These are phyloP conservation scores for Matsumurasca onukii DNA, from an alignment of 1,140 invertebrate genomes.

Conservation along the genomic window DNA sequence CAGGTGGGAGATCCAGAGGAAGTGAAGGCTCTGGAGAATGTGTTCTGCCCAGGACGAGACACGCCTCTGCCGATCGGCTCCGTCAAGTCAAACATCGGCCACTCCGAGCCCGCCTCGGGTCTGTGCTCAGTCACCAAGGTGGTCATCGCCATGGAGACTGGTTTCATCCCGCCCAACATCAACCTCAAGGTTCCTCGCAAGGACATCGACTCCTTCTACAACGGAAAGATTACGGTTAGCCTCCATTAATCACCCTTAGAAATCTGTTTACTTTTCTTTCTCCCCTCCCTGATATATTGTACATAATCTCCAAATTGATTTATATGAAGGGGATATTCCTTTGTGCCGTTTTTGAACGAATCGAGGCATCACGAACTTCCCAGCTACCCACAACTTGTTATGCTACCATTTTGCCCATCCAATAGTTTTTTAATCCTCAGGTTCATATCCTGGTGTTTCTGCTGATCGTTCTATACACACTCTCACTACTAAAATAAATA, in stretches of 20 bases:
- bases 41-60: constrained; percentile 69
- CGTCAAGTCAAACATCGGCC: constrained; percentile 92
- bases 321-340: too few relatives aligned
- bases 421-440: too few relatives aligned
- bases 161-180: constrained; percentile 69
- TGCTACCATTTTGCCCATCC: too few relatives aligned
- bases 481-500: too few relatives aligned
- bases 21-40: constrained; percentile 76
- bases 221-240: constrained; percentile 58
- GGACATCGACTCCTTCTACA: constrained; percentile 63
- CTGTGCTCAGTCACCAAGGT: constrained; percentile 79
- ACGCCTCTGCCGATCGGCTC: constrained; percentile 82
- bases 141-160: constrained; percentile 68
- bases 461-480: too few relatives aligned
- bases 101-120: constrained; percentile 88
- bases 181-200: constrained; percentile 67
- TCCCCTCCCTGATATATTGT: too few relatives aligned
- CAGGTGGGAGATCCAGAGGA: constrained; percentile 86
- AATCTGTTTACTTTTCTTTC: constrained; percentile 42
- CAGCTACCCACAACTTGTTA: too few relatives aligned
- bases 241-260: too few relatives aligned
- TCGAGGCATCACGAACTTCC: too few relatives aligned
- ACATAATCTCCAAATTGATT: too few relatives aligned
- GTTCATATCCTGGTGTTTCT: too few relatives aligned
- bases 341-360: too few relatives aligned